phyloP scores from a whole-genome alignment of 2,797 vertebrate species.

The Octomys mimax region DNA sequence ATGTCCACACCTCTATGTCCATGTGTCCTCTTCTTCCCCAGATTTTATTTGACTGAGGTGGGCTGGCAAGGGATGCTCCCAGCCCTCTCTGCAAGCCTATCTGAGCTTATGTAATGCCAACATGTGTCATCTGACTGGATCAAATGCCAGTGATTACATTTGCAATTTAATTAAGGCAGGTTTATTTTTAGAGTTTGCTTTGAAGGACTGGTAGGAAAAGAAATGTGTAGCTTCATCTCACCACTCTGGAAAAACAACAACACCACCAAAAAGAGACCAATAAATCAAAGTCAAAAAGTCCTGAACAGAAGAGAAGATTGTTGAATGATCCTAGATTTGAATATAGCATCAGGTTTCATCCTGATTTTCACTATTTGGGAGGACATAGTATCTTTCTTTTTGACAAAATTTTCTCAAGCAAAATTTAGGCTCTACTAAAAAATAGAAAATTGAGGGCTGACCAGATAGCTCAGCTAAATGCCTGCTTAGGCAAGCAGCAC shows the following conservation, averaged over 20 bases:
- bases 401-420: neutral
- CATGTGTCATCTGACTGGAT: conserved; percentile 48
- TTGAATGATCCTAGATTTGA: neutral
- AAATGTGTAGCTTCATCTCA: neutral
- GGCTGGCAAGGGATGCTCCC: rapidly evolving
- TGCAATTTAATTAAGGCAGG: conserved; percentile 77
- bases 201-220: neutral
- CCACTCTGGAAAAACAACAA: neutral
- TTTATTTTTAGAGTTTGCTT: conserved; percentile 72
- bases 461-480: too few relatives aligned
- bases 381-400: neutral
- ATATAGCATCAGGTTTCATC: neutral
- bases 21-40: rapidly evolving
- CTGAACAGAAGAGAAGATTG: neutral
- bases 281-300: neutral
- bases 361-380: neutral
- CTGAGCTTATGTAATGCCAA: neutral
- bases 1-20: rapidly evolving
- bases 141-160: conserved; percentile 75
- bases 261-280: neutral
- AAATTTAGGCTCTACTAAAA: neutral
- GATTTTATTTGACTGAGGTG: rapidly evolving
- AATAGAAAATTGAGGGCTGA: neutral
- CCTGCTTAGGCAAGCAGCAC: too few relatives aligned
- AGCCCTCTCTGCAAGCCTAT: rapidly evolving